phyloP scores from a whole-genome alignment of 2,113 vertebrate genomes.

The Macrotus californicus region DNA sequence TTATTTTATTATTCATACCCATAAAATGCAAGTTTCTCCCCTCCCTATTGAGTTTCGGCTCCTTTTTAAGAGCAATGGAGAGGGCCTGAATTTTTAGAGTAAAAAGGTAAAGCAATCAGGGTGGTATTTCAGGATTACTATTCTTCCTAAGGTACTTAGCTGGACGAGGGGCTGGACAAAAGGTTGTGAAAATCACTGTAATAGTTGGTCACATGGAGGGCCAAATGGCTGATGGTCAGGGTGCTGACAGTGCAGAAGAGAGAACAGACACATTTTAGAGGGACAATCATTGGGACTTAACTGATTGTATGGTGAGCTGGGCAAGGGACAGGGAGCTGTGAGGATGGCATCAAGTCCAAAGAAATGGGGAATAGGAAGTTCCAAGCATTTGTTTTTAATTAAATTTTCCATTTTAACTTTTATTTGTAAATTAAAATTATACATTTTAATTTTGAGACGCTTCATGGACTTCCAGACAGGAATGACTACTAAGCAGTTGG shows the following conservation, averaged over 20 bases:
- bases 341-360: not conserved
- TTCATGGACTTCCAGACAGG: not conserved
- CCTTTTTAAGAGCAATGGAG: not conserved
- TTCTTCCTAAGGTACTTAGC: not conserved
- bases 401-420: too few species aligned
- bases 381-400: not conserved
- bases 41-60: not conserved
- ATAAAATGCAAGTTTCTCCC: not conserved
- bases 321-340: not conserved
- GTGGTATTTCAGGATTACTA: not conserved
- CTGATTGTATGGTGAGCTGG: not conserved
- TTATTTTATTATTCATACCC: not conserved
- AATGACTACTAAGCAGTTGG: not conserved
- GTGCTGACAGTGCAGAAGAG: not conserved
- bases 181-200: not conserved
- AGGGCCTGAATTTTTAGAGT: not conserved
- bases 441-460: not conserved
- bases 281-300: not conserved
- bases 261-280: not conserved
- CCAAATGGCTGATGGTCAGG: not conserved
- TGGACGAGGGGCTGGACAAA: not conserved
- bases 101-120: not conserved
- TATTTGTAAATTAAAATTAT: too few species aligned
- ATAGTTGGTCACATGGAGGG: not conserved
- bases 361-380: not conserved